Evolutionary conservation across 2,888 invertebrate genomes (phyloP), one percentile per base, ranked within the genome.

Genomic region (Cheilosia soror): DNA sequence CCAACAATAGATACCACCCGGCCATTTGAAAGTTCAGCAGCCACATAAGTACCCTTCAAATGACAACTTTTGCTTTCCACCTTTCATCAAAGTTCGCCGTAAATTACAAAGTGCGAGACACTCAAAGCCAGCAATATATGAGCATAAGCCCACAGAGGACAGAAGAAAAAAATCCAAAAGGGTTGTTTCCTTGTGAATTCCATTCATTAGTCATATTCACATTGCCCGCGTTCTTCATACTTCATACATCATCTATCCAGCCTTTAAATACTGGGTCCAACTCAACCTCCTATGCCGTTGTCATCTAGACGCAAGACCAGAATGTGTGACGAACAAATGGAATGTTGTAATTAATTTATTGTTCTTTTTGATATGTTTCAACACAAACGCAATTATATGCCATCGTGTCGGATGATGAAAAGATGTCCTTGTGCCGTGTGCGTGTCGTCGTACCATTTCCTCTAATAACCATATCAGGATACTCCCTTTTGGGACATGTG

Each of bases 311-410:
- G n/a, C n/a, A n/a, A n/a, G n/a, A 72, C 81, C 71, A 76, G 68
- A 85, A 81, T 81, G 76, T 85, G 68, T 81, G 66, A 85, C 76
- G 85, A 77, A 80, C 85, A 86, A 86, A 86, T 86, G 86, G 86
- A 86, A 86, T 86, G 82, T 75, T 78, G 69, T 86, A 86, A 86
- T 86, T 86, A 86, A 86, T 86, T 86, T 86, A 86, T 86, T 86
- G 82, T 86, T 75, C 86, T 86, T 86, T 86, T 78, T 78, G 77
- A 82, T 77, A 78, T 82, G 72, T 81, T 85, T 68, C 71, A 63
- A 85, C 80, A 72, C 85, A 85, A 80, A 85, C 85, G 80, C 66
- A 85, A 85, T 85, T 85, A 81, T 71, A 66, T 25, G 42, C 53
- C 29, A 13, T 31, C 13, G 11, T 33, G 9, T 20, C 66, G 42